These are phyloP conservation scores for Vespertilio murinus DNA, from an alignment of 2,797 vertebrate species.

Conservation along the genomic window DNA sequence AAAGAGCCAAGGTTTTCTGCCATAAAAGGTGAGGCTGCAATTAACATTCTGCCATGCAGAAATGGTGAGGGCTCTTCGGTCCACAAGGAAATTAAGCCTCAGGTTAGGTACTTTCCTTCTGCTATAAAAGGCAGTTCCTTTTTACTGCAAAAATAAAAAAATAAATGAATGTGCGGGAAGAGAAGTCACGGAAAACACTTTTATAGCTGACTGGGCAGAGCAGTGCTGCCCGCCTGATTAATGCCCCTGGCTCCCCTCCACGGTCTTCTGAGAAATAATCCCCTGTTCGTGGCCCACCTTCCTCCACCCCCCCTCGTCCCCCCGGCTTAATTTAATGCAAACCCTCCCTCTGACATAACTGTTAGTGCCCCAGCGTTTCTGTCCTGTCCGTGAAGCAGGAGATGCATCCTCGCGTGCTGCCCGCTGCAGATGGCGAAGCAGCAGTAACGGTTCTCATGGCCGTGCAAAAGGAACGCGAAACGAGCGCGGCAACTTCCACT, in stretches of 20 bases:
- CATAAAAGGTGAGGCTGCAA: conserved; percentile 47
- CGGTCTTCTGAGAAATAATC: conserved; percentile 76
- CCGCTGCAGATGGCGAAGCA: conserved; percentile 67
- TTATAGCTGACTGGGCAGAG: conserved; percentile 74
- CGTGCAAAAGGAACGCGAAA: conserved; percentile 70
- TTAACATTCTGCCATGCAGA: conserved; percentile 57
- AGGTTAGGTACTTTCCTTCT: conserved; percentile 56
- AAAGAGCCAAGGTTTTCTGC: conserved; percentile 12
- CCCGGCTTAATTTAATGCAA: conserved; percentile 52
- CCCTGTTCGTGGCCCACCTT: conserved; percentile 66
- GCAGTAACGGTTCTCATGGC: conserved; percentile 64
- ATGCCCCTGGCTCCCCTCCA: conserved; percentile 72
- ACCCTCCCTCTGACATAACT: conserved; percentile 58
- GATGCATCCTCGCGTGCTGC: conserved; percentile 57
- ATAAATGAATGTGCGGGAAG: conserved; percentile 64
- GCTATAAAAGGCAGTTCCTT: conserved; percentile 64
- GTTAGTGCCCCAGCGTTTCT: conserved; percentile 47
- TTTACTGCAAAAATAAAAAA: conserved; percentile 55
- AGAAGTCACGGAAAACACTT: conserved; percentile 70
- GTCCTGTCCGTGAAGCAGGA: conserved; percentile 65
- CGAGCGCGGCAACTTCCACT: conserved; percentile 31
- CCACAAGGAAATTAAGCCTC: conserved; percentile 65
- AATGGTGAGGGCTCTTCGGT: conserved; percentile 54
- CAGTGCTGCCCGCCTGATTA: conserved; percentile 69
- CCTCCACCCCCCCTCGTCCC: conserved; percentile 41